Evolutionary conservation across 2,888 invertebrate genomes (phyloP).

Genomic region (Ectemnius lituratus): DNA sequence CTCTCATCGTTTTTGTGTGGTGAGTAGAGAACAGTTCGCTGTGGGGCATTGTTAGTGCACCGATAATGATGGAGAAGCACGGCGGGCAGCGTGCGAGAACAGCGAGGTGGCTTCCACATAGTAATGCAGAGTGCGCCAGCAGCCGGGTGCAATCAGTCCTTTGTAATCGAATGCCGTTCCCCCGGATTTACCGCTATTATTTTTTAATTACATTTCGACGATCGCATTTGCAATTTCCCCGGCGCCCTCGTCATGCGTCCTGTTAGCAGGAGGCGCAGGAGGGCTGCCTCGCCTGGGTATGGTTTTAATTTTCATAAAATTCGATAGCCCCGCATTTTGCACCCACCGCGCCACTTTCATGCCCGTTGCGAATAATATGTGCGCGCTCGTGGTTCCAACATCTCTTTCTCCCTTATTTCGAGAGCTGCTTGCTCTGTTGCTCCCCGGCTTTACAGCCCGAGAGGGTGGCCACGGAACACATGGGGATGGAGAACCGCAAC

Average conservation of each 20-base stretch:
- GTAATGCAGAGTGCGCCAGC: conserved; percentile 8
- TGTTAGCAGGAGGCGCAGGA: conserved; percentile 27
- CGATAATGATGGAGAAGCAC: conserved; percentile 25
- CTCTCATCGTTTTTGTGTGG: no score
- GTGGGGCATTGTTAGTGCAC: conserved; percentile 29
- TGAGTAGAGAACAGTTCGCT: conserved; percentile 6
- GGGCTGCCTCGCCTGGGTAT: conserved; percentile 30
- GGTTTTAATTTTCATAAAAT: conserved; percentile 64
- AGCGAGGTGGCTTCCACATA: neutral
- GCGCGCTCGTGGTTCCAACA: neutral
- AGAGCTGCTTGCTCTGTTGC: conserved; percentile 15
- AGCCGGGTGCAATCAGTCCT: conserved; percentile 26
- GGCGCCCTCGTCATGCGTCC: no score
- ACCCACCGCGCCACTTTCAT: conserved; percentile 26
- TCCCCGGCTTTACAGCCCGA: conserved; percentile 17
- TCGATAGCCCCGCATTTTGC: conserved; percentile 51
- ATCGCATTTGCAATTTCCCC: conserved; percentile 44
- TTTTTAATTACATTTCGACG: conserved; percentile 56
- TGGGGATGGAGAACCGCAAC: conserved; percentile 62
- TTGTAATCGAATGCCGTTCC: conserved; percentile 45
- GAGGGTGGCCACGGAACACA: conserved; percentile 40
- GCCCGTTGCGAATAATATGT: conserved; percentile 26
- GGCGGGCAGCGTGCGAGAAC: neutral
- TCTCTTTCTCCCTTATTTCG: conserved; percentile 2
- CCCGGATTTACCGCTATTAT: conserved; percentile 51